These are phyloP conservation scores for Brachionus plicatilis DNA, from an alignment of 1,140 invertebrate species.

Conservation along the genomic window DNA sequence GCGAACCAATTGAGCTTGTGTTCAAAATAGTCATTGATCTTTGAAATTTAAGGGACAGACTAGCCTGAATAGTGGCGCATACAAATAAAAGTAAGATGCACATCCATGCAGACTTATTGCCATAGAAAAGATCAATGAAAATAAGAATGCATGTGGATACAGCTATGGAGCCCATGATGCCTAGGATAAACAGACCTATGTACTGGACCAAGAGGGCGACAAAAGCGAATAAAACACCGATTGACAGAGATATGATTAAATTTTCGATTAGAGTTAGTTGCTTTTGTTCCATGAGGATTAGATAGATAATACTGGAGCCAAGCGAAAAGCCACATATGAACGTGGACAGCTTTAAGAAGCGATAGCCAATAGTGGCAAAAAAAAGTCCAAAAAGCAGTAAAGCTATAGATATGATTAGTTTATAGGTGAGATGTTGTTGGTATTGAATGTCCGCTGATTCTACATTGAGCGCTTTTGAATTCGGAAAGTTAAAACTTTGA, in stretches of 20 bases:
- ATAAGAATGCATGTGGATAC: constrained; percentile 7
- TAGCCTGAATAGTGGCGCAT: not conserved
- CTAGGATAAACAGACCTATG: constrained; percentile 22
- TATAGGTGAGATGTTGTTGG: constrained; percentile 23
- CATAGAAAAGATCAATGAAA: constrained; percentile 33
- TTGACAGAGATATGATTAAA: constrained; percentile 36
- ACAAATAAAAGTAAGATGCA: constrained; percentile 18
- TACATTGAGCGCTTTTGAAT: not conserved
- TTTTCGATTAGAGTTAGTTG: constrained; percentile 30
- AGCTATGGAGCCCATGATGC: constrained; percentile 3
- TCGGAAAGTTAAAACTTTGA: constrained; percentile 3
- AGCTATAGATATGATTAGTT: constrained; percentile 5
- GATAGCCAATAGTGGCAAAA: constrained; percentile 20
- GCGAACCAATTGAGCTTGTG: constrained; percentile 21
- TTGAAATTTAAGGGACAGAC: constrained; percentile 12
- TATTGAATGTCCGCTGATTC: not conserved
- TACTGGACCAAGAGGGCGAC: constrained; percentile 16
- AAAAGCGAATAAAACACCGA: constrained; percentile 37
- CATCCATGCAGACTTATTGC: constrained; percentile 34
- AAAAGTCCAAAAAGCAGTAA: constrained; percentile 14
- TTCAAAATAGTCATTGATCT: not conserved
- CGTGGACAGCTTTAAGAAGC: constrained; percentile 18
- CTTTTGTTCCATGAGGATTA: constrained; percentile 35
- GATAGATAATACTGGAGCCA: constrained; percentile 35
- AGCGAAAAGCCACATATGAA: constrained; percentile 29